phyloP scores from a whole-genome alignment of 2,888 invertebrate species.

The Drosophila demipolita region DNA sequence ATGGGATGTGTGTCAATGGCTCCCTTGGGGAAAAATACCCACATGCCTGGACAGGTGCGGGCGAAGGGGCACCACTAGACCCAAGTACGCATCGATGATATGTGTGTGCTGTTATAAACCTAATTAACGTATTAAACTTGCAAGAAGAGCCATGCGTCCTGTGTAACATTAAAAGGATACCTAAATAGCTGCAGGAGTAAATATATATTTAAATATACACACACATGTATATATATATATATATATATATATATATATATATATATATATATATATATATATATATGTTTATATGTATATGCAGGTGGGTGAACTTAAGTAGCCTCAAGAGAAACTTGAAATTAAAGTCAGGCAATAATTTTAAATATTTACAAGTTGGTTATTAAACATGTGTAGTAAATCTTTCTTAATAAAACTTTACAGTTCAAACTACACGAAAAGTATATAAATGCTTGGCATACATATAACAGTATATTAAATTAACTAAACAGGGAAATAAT shows the following conservation, averaged over 20 bases:
- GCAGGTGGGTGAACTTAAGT: neutral
- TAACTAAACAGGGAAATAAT: neutral
- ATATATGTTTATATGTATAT: neutral
- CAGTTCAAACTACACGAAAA: too few relatives aligned
- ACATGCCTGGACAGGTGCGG: neutral
- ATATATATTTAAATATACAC: neutral
- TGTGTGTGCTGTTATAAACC: conserved; percentile 68
- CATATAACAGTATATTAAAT: neutral
- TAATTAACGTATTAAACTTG: conserved; percentile 80
- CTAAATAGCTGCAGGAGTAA: conserved; percentile 6
- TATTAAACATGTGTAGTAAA: neutral
- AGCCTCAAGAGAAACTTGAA: neutral
- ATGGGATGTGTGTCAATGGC: conserved; percentile 76
- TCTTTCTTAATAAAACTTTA: neutral
- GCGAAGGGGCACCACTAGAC: neutral
- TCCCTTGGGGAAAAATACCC: conserved; percentile 48
- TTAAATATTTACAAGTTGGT: neutral
- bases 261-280: neutral
- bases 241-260: neutral
- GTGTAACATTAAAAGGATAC: conserved; percentile 18
- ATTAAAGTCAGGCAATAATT: neutral
- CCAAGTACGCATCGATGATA: conserved; percentile 34
- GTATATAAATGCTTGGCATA: neutral
- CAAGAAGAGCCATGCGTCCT: conserved; percentile 52
- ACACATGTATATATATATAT: too few relatives aligned